Base-by-base conservation (phyloP, 2,888 invertebrate genomes). In the Plebejus melissa region DNA sequence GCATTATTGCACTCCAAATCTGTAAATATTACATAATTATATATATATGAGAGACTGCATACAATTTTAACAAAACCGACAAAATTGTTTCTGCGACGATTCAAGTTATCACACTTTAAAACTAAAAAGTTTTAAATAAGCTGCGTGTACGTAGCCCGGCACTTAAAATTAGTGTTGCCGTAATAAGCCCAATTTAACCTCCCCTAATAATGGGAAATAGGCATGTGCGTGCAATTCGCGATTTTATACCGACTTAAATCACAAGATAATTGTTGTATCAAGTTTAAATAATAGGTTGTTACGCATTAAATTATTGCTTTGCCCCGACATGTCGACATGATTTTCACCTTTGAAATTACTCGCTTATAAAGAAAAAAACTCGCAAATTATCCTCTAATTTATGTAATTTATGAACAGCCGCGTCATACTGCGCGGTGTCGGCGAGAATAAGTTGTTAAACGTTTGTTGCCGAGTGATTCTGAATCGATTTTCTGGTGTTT, bases 211-310 rank as follows among this genome's bases (percentile, higher is more conserved):
- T 74, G 74, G 75, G 72, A 75, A 75, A 70, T 41, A 77, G 36
- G 70, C 78, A 79, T 79, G 78, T 79, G 72, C 46, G 78, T 76
- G 75, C 80, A 79, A 81, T 80, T 81, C 78, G 78, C 82, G 74
- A 76, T 79, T 79, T 79, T 79, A 79, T 78, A 78, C 79, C 76
- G 74, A 74, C 76, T 77, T 79, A 78, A 80, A 82, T 82, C 79
- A 80, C 78, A 76, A 22, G 74, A n/a, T 80, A 80, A 81, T 81
- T 79, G 77, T 79, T 77, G 77, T 80, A 81, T 82, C 81, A 80
- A 79, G 60, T 32, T 46, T 11, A 80, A 82, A 82, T 74, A 74
- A 74, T 65, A 65, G 74, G 74, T 74, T 74, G 74, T 74, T 60
- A 65, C 46, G 41, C 41, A 60, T 41, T 60, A 74, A 82, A 82